Base-by-base conservation (phyloP, 2,113 vertebrate species). In the Pungitius pungitius region DNA sequence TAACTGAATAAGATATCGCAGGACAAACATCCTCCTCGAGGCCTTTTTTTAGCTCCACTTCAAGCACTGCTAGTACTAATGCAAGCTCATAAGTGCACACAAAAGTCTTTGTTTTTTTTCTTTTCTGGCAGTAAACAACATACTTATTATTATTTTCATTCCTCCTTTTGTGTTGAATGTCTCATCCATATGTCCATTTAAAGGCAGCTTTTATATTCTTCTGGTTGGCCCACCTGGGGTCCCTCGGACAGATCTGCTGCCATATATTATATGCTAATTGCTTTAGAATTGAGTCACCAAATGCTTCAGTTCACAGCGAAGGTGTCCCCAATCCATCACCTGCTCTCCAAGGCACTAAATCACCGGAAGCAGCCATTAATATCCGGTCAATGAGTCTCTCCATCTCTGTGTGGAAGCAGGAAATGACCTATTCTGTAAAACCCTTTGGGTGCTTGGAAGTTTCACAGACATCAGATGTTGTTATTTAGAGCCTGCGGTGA, bases 301-400 rank as follows among this genome's bases (percentile, higher is more conserved):
- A 83, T 65, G 82, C 78, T 77, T 75, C 70, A 80, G 80, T 84
- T 82, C 83, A 81, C 79, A 58, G 58, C 0, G 22, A 88, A 88
- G 85, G 85, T 88, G 85, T 88, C 80, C 81, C 37, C 70, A 40
- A 88, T 88, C 83, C 65, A 82, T 90, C 86, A 85, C 72, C 30
- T 57, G 51, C 40, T 75, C 57, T 43, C 62, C 54, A n/a, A 54
- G 3, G 45, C 43, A 54, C 77, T 87, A 81, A 83, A 85, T 88
- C 85, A 82, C 81, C 58, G 33, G 69, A 82, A 87, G 79, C 57
- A 47, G 52, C 42, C 73, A 75, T 88, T 90, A 84, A 85, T 84
- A 83, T 87, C 81, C 42, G 71, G 72, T 78, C 83, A 88, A 74
- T 80, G 83, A 81, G 81, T 75, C 64, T 70, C 57, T 26, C 54